Percentiles rank a stretch among this genome's conserved stretches.
These are phyloP conservation scores for Brachypteracias leptosomus DNA, from an alignment of 2,113 vertebrate species.

Conservation along the genomic window DNA sequence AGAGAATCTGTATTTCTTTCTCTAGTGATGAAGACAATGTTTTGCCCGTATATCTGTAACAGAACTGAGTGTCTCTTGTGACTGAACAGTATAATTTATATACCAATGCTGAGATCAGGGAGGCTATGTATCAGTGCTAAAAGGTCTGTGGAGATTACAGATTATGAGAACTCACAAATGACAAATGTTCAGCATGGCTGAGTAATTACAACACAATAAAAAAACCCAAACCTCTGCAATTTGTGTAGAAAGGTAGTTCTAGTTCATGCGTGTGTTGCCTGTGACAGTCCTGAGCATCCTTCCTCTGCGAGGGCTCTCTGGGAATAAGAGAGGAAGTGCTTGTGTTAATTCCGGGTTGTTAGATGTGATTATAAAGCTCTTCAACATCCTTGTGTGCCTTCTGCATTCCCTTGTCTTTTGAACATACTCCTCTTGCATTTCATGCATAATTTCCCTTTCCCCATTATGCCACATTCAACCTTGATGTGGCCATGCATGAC, in stretches of 20 bases:
- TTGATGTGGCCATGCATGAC: not conserved
- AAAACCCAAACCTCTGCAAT: not conserved
- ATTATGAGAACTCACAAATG: not conserved
- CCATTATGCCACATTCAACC: not conserved
- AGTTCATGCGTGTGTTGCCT: not conserved
- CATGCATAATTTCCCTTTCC: not conserved
- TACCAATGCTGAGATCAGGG: not conserved
- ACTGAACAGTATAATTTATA: not conserved
- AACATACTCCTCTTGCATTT: not conserved
- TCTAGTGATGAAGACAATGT: not conserved
- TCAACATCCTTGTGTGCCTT: not conserved
- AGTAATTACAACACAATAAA: not conserved
- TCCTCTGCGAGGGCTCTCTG: not conserved
- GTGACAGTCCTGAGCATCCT: not conserved
- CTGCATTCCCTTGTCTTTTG: not conserved
- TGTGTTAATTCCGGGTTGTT: not conserved
- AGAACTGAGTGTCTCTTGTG: not conserved
- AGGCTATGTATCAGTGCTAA: not conserved
- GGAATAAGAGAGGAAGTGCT: not conserved
- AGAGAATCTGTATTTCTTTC: conserved; percentile 15
- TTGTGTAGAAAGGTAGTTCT: not conserved
- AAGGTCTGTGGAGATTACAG: not conserved
- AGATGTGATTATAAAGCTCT: not conserved
- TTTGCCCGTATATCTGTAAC: not conserved
- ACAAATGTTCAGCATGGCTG: not conserved